A percentile compares a stretch with the other conserved stretches of the same genome.
phyloP scores from a whole-genome alignment of 2,797 vertebrate genomes.

The Acropternis orthonyx region DNA sequence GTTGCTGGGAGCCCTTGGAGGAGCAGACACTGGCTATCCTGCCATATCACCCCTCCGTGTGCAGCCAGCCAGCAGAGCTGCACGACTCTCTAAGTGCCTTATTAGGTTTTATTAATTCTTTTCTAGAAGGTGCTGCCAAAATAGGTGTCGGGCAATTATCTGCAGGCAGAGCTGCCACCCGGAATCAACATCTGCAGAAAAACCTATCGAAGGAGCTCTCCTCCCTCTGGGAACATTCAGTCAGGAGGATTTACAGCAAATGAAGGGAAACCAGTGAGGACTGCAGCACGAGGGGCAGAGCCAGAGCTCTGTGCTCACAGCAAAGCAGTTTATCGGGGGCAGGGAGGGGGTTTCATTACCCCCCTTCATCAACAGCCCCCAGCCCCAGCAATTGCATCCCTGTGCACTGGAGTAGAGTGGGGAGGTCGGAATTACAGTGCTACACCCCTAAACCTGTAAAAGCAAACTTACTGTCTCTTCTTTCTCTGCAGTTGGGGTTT shows the following conservation, averaged over 20 bases:
- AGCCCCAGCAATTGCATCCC: neutral
- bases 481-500: accelerated
- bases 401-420: neutral
- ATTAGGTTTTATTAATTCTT: constrained; percentile 19
- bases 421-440: accelerated
- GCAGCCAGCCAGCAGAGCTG: neutral
- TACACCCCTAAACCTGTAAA: neutral
- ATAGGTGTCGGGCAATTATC: neutral
- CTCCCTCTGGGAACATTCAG: neutral
- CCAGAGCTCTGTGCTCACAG: neutral
- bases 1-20: neutral
- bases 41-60: accelerated
- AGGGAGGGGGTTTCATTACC: accelerated
- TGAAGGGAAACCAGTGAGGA: neutral
- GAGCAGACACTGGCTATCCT: neutral
- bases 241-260: neutral
- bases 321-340: neutral
- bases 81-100: neutral
- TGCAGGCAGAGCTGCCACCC: neutral
- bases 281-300: neutral
- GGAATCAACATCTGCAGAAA: neutral
- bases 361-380: neutral
- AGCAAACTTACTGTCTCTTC: neutral
- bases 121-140: neutral
- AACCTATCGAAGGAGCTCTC: neutral